Conservation (phyloP, 2,113 vertebrate genomes). For the Callipepla californica region DNA sequence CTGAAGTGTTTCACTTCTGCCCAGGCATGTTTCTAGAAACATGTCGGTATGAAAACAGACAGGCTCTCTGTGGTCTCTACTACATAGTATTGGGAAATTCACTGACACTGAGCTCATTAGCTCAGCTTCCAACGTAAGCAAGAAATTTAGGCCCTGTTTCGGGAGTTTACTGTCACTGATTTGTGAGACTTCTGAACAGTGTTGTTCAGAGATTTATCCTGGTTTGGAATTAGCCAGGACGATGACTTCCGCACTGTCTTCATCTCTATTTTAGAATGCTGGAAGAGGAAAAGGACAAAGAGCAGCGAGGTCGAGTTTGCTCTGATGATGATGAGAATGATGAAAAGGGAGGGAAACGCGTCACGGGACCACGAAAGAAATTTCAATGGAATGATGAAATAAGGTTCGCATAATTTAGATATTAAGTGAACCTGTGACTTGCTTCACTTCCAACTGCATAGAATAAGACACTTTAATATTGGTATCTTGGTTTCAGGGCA, state of each 20-base stretch:
- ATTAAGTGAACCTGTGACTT: not conserved
- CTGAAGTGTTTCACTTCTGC: not conserved
- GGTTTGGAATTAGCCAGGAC: not conserved
- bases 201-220: not conserved
- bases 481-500: not conserved
- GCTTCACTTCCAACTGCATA: not conserved
- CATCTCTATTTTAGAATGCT: constrained; percentile 76
- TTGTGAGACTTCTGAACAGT: not conserved
- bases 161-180: rapidly evolving
- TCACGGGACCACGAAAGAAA: constrained; percentile 87
- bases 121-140: not conserved
- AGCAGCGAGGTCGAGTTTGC: constrained; percentile 78
- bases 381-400: constrained; percentile 96
- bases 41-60: not conserved
- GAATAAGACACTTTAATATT: not conserved
- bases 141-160: not conserved
- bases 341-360: constrained; percentile 83
- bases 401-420: constrained; percentile 79
- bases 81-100: not conserved
- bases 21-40: not conserved
- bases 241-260: not conserved
- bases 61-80: not conserved
- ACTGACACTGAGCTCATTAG: not conserved
- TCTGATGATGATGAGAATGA: constrained; percentile 88
- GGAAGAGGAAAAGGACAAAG: constrained; percentile 88